These are phyloP conservation scores for Karalla daura DNA, from an alignment of 2,797 vertebrate genomes.

Conservation along the genomic window DNA sequence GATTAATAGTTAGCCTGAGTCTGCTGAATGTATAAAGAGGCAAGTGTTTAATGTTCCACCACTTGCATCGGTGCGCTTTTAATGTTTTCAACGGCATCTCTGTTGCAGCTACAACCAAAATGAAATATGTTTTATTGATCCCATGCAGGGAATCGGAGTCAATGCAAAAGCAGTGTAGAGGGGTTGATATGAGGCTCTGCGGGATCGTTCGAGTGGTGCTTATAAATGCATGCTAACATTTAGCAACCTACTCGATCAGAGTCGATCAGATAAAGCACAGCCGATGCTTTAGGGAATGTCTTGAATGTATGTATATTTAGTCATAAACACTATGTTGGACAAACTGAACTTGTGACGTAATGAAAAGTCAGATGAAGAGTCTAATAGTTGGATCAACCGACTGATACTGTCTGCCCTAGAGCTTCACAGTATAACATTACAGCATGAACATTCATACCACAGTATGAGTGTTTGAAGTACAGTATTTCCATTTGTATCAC, in stretches of 20 bases:
- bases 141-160: accelerated
- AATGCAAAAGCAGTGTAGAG: too few relatives aligned
- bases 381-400: not conserved
- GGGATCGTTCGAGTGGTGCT: too few relatives aligned
- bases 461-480: not conserved
- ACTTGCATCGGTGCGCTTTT: too few relatives aligned
- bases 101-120: not conserved
- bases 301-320: not conserved
- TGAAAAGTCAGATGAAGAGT: too few relatives aligned
- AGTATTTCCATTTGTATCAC: too few relatives aligned
- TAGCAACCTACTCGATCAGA: not conserved
- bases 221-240: not conserved
- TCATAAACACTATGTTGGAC: not conserved
- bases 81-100: not conserved
- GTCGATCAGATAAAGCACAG: not conserved
- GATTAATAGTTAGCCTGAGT: not conserved
- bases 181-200: too few relatives aligned
- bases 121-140: not conserved
- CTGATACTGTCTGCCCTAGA: not conserved
- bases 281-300: not conserved
- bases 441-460: not conserved
- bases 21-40: not conserved
- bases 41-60: too few relatives aligned
- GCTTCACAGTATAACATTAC: too few relatives aligned
- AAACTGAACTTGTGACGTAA: not conserved